A percentile compares a stretch with the other conserved stretches of the same genome.
These are phyloP conservation scores for Orchesella flavescens DNA, from an alignment of 2,888 invertebrate species.

Conservation along the genomic window DNA sequence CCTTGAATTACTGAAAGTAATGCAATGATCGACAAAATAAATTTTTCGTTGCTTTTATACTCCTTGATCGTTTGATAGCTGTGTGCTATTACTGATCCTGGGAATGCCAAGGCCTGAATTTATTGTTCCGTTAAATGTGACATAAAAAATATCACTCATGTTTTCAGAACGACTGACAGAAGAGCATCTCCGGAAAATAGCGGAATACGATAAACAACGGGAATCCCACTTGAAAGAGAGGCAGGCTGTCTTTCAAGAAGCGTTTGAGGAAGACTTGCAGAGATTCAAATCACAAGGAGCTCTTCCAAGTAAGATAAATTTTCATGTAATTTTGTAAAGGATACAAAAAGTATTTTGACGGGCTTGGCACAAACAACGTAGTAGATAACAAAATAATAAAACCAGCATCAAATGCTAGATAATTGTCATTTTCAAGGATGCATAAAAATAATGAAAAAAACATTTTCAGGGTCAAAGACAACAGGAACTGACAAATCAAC, in stretches of 20 bases:
- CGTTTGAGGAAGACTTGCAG: constrained; percentile 81
- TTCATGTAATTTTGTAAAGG: not conserved
- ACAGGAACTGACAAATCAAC: constrained; percentile 68
- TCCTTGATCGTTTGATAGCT: no score
- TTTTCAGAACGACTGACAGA: constrained; percentile 76
- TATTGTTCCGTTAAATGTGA: no score
- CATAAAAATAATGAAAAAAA: not conserved
- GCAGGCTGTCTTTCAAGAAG: constrained; percentile 82
- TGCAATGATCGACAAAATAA: no score
- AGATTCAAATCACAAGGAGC: constrained; percentile 80
- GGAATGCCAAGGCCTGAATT: no score
- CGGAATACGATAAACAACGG: constrained; percentile 78
- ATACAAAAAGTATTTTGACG: no score
- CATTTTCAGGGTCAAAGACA: constrained; percentile 48
- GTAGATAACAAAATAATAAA: no score
- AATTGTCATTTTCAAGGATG: no score
- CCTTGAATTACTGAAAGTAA: not conserved
- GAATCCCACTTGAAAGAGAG: constrained; percentile 79
- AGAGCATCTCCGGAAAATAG: constrained; percentile 78
- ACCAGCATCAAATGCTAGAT: no score
- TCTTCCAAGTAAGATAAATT: constrained; percentile 77
- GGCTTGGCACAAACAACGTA: no score
- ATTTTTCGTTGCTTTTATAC: no score
- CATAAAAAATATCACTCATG: not conserved
- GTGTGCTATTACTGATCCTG: no score